Conservation (phyloP, 2,113 vertebrate genomes). For the Aplodontia rufa region DNA sequence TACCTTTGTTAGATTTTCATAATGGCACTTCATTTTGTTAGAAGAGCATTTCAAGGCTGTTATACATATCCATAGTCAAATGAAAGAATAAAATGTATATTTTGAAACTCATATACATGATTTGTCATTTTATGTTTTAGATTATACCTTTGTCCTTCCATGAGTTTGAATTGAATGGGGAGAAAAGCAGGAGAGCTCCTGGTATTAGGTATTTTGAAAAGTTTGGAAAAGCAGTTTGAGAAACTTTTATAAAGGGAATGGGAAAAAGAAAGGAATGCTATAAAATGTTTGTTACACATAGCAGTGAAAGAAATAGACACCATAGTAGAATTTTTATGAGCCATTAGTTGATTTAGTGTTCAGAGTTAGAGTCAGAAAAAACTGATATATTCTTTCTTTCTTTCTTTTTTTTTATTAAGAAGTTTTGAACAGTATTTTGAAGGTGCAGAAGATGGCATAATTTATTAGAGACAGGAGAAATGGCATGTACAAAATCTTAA, state of each 20-base stretch:
- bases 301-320: slow-evolving; percentile 44
- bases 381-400: slow-evolving; percentile 17
- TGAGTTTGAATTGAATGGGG: slow-evolving; percentile 81
- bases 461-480: slow-evolving; percentile 42
- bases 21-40: slow-evolving; percentile 64
- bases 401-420: too few species aligned
- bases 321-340: slow-evolving; percentile 38
- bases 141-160: slow-evolving; percentile 79
- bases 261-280: slow-evolving; percentile 56
- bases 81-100: slow-evolving; percentile 77
- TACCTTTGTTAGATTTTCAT: slow-evolving; percentile 51
- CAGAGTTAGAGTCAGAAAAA: slow-evolving; percentile 44
- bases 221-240: slow-evolving; percentile 73
- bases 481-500: slow-evolving; percentile 28
- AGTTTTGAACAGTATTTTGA: slow-evolving; percentile 3
- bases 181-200: slow-evolving; percentile 77
- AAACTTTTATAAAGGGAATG: slow-evolving; percentile 66
- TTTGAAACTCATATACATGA: slow-evolving; percentile 79
- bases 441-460: slow-evolving; percentile 18
- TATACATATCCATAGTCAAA: slow-evolving; percentile 72
- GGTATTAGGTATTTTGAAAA: slow-evolving; percentile 80
- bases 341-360: slow-evolving; percentile 47
- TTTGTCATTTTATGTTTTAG: slow-evolving; percentile 83
- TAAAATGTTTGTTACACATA: slow-evolving; percentile 43
- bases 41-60: slow-evolving; percentile 68